Evolutionary conservation across 2,113 vertebrate genomes (phyloP), one percentile per base, ranked within the genome.

Genomic region (Bombycilla garrulus): DNA sequence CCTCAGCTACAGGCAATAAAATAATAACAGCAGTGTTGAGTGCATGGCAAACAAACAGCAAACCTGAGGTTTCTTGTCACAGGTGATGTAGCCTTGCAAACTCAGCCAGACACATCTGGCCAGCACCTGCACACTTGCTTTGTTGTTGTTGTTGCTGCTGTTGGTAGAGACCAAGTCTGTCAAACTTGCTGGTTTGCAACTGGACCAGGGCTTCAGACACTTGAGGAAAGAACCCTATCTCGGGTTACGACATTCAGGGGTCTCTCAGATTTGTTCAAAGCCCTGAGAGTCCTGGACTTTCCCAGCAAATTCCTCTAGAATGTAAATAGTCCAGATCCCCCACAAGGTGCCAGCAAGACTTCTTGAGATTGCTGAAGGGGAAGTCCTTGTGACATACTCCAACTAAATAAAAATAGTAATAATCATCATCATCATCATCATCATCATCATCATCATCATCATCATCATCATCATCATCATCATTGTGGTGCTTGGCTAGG

Each of bases 221-320:
- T 86, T 70, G 20, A 69, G 81, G 50, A 67, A 56, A 87, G 64
- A 74, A n/a, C 18, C n/a, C 28, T 57, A 13, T 58, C 92, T 94
- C 74, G 0, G 23, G 29, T 89, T 95, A 88, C 14, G 0, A 61
- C 58, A 92, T 15, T 91, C 77, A 70, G 56, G 47, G 57, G 1
- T 95, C 97, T 97, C 88, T 88, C 87, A 96, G 95, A 97, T 89
- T 72, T 92, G 95, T 97, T 96, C 93, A 95, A 96, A 98, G 95
- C 73, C 78, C 66, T 24, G 71, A 95, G 92, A 95, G 81, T 96
- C 95, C 97, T 97, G 97, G 97, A 98, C 95, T 97, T 98, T 97
- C 97, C 97, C 98, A 97, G 96, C 79, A 95, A 92, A 97, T 98
- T 97, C 97, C 96, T 94, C 42, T 96, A 97, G 97, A 98, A 98